Conservation (phyloP, 2,113 vertebrate genomes). For the Collichthys lucidus region DNA sequence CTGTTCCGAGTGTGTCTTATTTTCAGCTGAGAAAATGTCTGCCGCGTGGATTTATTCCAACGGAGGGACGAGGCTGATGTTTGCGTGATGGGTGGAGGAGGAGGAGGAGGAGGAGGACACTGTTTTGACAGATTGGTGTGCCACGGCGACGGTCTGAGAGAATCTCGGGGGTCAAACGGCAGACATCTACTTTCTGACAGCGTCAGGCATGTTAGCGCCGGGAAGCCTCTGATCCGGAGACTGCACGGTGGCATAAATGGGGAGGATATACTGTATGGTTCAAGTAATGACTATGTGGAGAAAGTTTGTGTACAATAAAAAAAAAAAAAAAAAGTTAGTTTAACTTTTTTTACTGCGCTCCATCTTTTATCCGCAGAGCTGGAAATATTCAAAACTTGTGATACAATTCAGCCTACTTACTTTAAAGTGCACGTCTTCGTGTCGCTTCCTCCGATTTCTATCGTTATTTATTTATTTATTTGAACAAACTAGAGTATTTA, state of each 20-base stretch:
- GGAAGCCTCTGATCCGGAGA: slow-evolving; percentile 55
- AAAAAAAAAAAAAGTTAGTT: too few species aligned
- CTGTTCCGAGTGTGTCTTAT: slow-evolving; percentile 40
- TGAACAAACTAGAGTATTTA: not conserved
- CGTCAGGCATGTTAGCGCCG: slow-evolving; percentile 43
- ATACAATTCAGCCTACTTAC: not conserved
- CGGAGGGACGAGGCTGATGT: slow-evolving; percentile 35
- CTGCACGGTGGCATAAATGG: slow-evolving; percentile 11
- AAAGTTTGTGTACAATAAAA: slow-evolving; percentile 1
- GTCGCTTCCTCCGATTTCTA: too few species aligned
- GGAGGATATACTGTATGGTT: slow-evolving; percentile 21
- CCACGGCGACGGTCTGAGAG: slow-evolving; percentile 49
- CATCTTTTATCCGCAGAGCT: not conserved
- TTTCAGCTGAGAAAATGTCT: slow-evolving; percentile 39
- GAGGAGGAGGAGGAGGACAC: slow-evolving; percentile 49
- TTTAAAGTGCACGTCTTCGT: not conserved
- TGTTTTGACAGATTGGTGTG: slow-evolving; percentile 75
- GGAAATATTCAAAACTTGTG: not conserved
- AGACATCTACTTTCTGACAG: slow-evolving; percentile 71
- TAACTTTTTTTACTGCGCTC: not conserved
- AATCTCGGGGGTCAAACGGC: slow-evolving; percentile 70
- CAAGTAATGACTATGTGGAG: slow-evolving; percentile 17
- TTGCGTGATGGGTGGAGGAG: slow-evolving; percentile 49
- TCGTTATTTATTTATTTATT: not conserved
- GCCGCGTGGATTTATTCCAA: not conserved